A percentile compares a stretch with the other conserved stretches of the same genome.
Evolutionary conservation across 2,113 vertebrate species (phyloP).

Genomic region (Dicaeum eximium): DNA sequence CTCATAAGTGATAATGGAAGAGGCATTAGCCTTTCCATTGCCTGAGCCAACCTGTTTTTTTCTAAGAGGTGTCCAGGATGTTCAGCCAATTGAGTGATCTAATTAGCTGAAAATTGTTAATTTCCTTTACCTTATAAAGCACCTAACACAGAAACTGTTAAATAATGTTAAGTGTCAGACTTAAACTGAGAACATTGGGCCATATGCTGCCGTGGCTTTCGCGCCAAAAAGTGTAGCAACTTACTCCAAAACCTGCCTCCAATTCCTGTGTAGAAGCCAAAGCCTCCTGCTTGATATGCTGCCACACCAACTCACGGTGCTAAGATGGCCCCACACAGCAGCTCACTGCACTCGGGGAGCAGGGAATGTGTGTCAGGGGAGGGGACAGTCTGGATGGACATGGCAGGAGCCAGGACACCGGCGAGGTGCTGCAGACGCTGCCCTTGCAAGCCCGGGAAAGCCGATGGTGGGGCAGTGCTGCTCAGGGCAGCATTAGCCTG

Average conservation of each 20-base stretch:
- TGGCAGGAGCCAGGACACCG: neutral
- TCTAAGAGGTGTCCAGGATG: conserved; percentile 62
- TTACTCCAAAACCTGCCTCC: conserved; percentile 69
- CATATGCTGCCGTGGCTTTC: conserved; percentile 59
- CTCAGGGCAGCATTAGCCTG: neutral
- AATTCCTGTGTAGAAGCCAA: conserved; percentile 62
- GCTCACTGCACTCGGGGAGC: neutral
- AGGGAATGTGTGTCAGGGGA: neutral
- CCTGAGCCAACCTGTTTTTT: conserved; percentile 52
- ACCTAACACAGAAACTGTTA: conserved; percentile 71
- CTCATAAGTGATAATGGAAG: conserved; percentile 63
- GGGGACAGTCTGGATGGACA: neutral
- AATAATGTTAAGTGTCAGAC: conserved; percentile 72
- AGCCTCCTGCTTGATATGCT: conserved; percentile 67
- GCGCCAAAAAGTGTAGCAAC: conserved; percentile 64
- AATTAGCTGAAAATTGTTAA: conserved; percentile 71
- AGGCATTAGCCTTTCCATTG: conserved; percentile 56
- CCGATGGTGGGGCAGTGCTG: accelerated
- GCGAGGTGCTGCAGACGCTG: neutral
- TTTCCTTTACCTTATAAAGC: conserved; percentile 72
- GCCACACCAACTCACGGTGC: neutral
- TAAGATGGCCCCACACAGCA: conserved; percentile 37
- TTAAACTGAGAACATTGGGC: conserved; percentile 70
- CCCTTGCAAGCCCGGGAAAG: neutral
- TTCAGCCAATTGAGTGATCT: conserved; percentile 71